Evolutionary conservation across 2,888 invertebrate genomes (phyloP).

Genomic region (Leptarthrus brevirostris): DNA sequence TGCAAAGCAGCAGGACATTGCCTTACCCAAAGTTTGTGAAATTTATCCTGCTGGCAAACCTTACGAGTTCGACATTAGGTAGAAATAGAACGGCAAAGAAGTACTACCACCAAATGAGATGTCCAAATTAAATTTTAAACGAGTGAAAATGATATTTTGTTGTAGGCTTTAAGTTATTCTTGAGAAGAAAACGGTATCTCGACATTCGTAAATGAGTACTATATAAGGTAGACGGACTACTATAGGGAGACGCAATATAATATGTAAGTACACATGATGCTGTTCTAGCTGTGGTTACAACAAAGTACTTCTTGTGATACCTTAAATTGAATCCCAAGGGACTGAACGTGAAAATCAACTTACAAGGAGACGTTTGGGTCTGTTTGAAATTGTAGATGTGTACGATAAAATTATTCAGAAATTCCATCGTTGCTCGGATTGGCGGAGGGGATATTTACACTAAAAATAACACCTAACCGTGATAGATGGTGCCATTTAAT

Average conservation of each 20-base stretch:
- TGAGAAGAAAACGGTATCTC: neutral
- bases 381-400: slow-evolving; percentile 16
- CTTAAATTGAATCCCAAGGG: neutral
- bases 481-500: slow-evolving; percentile 13
- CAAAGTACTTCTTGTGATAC: too few relatives aligned
- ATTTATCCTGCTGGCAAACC: too few relatives aligned
- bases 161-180: slow-evolving; percentile 6
- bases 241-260: too few relatives aligned
- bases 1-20: too few relatives aligned
- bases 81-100: too few relatives aligned
- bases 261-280: neutral
- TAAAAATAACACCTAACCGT: slow-evolving; percentile 9
- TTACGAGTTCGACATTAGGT: too few relatives aligned
- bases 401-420: neutral
- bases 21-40: too few relatives aligned
- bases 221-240: too few relatives aligned
- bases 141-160: slow-evolving; percentile 28
- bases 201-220: too few relatives aligned
- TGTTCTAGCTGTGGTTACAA: too few relatives aligned
- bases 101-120: neutral
- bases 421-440: neutral
- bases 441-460: neutral
- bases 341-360: neutral
- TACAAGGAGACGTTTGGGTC: neutral
- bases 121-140: slow-evolving; percentile 34